Evolutionary conservation across 2,797 vertebrate species (phyloP), one percentile per base, ranked within the genome.

Genomic region (Sphaeramia orbicularis): DNA sequence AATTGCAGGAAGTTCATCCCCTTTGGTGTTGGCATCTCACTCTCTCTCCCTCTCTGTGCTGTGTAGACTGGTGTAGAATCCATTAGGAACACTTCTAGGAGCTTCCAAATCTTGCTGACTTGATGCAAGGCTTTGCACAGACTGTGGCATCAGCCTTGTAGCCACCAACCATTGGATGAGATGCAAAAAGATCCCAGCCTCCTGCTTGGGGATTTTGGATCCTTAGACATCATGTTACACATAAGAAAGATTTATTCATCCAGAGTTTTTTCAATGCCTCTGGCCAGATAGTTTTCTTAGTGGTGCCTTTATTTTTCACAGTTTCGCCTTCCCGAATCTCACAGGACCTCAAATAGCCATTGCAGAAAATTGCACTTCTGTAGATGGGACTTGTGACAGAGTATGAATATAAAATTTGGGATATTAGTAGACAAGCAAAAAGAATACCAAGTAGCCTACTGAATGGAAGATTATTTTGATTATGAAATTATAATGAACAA

Each of bases 21-120:
- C 75, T 54, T 84, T 61, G 68, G 84, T 74, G 66, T 76, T 84
- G 78, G 83, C 78, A 62, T 74, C 54, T 43, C 44, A 56, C 61
- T 15, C 49, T 21, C 30, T 35, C 12, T n/a, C 37, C 21, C 12
- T 43, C 41, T 61, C 53, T 55, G 48, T 48, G 67, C 57, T 68
- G 54, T 80, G 63, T 63, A 73, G 76, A 87, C 82, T 83, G 58
- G 61, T 84, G 78, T 81, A 62, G 71, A 86, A 90, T 89, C 79
- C 85, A 88, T 90, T 88, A 86, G 80, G 56, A 82, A 86, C 87
- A 84, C 82, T 86, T 85, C 78, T 80, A 58, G 74, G 65, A 86
- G 83, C 83, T 82, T 81, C 80, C 72, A 82, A 83, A 88, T 84
- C 78, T 85, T 68, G 67, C 84, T 83, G 87, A 89, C 84, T 87